Base-by-base conservation (phyloP, 2,888 invertebrate genomes). In the Hetaerina titia region DNA sequence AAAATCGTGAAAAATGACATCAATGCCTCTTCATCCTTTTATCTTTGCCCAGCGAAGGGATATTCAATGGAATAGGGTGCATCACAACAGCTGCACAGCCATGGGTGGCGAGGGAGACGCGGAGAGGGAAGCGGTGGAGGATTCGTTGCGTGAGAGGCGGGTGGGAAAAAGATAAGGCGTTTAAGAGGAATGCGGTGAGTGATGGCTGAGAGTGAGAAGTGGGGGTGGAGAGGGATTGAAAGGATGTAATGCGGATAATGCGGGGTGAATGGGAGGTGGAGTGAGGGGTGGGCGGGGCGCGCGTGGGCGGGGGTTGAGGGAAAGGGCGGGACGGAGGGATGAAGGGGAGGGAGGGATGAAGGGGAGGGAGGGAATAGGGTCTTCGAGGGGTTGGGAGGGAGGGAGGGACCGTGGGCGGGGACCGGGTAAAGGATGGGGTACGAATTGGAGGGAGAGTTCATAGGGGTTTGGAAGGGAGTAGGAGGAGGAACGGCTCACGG, bases 171-270 rank as follows among this genome's bases (percentile, higher is more conserved):
- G 90, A 64, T 81, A 81, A 56, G 92, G 92, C 69, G 69, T 92
- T 69, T 9, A 6, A n/a, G 90, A 90, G 90, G 90, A 31, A 90
- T 64, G 90, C 64, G 64, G n/a, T 57, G 92, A 92, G 92, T 69
- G 69, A 92, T 56, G 92, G 90, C 63, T 63, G 60, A 31, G 17
- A 60, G 60, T 25, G 60, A 60, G 63, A 19, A 17, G 90, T 19
- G 25, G 25, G 31, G 25, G 63, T 60, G 90, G 60, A 63, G 58
- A 25, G 60, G 58, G 60, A 90, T 31, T 90, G 63, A 63, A 90
- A 90, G 13, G n/a, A 22, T 8, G 89, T 57, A n/a, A 63, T 81
- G 81, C 25, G 81, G 81, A 81, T 81, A 81, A 81, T 81, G 13
- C 31, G 63, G 31, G 63, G 90, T 63, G 63, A n/a, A 31, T 31